Conservation (phyloP, 37 sponge, comb jelly and placozoan genomes). For the Aplysina aerophoba region DNA sequence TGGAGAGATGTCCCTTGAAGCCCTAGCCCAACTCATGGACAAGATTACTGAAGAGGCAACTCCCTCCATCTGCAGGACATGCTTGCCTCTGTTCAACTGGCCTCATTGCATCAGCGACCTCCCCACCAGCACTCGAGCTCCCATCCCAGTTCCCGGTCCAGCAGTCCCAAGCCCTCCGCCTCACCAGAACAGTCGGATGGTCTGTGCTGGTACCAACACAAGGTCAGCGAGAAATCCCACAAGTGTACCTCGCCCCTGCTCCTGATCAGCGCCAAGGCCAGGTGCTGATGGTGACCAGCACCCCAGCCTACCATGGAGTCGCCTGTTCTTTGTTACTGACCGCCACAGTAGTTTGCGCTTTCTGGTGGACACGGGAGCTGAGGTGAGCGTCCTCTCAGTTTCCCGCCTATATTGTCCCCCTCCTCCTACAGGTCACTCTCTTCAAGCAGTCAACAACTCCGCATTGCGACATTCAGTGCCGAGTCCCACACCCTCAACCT, state of each 20-base stretch:
- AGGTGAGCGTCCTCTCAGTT: constrained; percentile 37
- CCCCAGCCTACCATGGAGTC: constrained; percentile 2
- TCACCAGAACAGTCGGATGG: not conserved
- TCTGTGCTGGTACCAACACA: constrained; percentile 29
- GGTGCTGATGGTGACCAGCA: constrained; percentile 26
- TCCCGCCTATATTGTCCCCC: too few relatives aligned
- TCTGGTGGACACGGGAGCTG: constrained; percentile 35
- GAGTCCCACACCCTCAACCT: constrained; percentile 65
- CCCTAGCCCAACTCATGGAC: too few relatives aligned
- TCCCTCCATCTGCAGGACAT: too few relatives aligned
- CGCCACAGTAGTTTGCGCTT: not conserved
- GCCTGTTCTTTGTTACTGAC: constrained; percentile 29
- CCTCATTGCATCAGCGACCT: not conserved
- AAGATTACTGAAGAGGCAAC: too few relatives aligned
- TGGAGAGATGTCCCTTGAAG: too few relatives aligned
- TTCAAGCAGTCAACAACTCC: constrained; percentile 50
- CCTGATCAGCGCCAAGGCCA: constrained; percentile 18
- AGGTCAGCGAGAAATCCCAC: too few relatives aligned
- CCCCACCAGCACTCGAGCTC: not conserved
- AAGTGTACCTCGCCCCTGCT: not conserved
- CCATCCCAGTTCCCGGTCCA: too few relatives aligned
- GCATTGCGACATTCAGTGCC: constrained; percentile 37
- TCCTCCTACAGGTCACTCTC: constrained; percentile 9
- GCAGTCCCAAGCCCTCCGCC: not conserved
- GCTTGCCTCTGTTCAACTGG: too few relatives aligned